These are phyloP conservation scores for Amorpha juglandis DNA, from an alignment of 2,888 invertebrate genomes.

Conservation along the genomic window DNA sequence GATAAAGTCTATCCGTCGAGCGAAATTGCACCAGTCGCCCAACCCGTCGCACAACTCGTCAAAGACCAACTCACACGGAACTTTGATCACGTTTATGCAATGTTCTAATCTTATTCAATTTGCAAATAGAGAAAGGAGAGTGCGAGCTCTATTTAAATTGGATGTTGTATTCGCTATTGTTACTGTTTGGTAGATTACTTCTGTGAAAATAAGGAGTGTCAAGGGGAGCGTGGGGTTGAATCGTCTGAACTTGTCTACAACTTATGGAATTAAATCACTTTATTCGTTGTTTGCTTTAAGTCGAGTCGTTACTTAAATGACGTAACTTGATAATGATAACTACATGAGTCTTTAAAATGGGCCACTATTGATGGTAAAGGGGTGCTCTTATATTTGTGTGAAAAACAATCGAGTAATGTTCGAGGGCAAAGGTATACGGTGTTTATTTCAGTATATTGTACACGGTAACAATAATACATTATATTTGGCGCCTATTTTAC, in stretches of 20 bases:
- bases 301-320: constrained; percentile 38
- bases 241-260: constrained; percentile 78
- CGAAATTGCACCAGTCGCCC: constrained; percentile 47
- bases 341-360: background rate
- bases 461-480: no score
- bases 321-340: no score
- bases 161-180: constrained; percentile 30
- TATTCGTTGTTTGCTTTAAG: constrained; percentile 62
- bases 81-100: constrained; percentile 55
- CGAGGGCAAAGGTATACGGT: background rate
- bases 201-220: constrained; percentile 46
- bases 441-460: background rate
- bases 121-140: constrained; percentile 37
- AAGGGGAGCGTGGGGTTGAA: constrained; percentile 50
- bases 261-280: constrained; percentile 78
- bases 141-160: constrained; percentile 48
- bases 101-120: constrained; percentile 42
- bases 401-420: background rate
- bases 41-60: constrained; percentile 45
- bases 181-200: constrained; percentile 56
- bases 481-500: no score
- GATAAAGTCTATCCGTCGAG: constrained; percentile 57
- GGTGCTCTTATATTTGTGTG: background rate
- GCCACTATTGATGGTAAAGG: background rate
- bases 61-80: constrained; percentile 58